Base-by-base conservation (phyloP, 2,888 invertebrate species). In the Epiblema foenella region DNA sequence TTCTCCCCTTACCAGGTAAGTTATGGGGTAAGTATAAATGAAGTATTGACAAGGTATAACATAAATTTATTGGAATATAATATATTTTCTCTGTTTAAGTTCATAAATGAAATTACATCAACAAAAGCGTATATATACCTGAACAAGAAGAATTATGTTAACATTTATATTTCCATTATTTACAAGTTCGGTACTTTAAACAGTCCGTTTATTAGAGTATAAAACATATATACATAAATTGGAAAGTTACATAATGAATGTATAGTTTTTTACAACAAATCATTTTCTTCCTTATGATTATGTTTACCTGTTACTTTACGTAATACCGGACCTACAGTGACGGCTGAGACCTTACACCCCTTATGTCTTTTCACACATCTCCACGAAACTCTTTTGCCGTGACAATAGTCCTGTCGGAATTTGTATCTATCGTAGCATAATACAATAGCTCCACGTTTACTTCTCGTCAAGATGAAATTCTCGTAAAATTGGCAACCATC, bases 321-420 rank as follows among this genome's bases (percentile, higher is more conserved):
- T 39, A 76, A 59, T 20, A 39, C 37, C 33, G 62, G 71, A 9
- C 75, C 75, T 18, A 72, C 17, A 20, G 79, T 78, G 4, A 71
- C 75, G 18, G 74, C 75, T 0, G 78, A 74, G 0, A 74, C 79
- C 75, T 78, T 79, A 51, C 79, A 80, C 0, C 78, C 78, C 2
- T 64, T 75, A 12, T 76, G 68, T 54, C 76, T 76, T 37, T 73
- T 73, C 2, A 76, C 58, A 67, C 81, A 81, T 29, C 79, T 73
- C 79, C 78, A 81, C 3, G 78, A 75, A 17, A 75, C 73, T 39
- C 78, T 75, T 33, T 74, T 68, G 0, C 77, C 76, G n/a, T 77
- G 75, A 15, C 60, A 59, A 49, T 80, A 79, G 56, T 79, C 78
- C 33, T 76, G 75, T 10, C 76, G 73, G 59, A 78, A 80, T 58